phyloP scores from a whole-genome alignment of 2,113 vertebrate genomes.

The Perccottus glenii region DNA sequence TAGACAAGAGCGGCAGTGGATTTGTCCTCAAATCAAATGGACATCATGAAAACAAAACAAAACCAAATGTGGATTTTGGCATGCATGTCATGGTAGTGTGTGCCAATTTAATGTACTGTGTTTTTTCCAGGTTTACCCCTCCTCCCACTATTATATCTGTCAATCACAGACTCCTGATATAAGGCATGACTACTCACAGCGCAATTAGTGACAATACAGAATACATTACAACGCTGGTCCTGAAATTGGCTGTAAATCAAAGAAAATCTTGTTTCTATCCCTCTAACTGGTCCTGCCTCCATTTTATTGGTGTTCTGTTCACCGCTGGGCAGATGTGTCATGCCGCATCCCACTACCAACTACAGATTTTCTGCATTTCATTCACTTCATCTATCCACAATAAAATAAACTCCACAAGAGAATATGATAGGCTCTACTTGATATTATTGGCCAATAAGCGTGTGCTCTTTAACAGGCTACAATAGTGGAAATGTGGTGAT shows the following conservation, averaged over 20 bases:
- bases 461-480: background rate
- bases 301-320: constrained; percentile 30
- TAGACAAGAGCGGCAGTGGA: constrained; percentile 22
- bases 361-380: constrained; percentile 44
- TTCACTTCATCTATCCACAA: constrained; percentile 26
- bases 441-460: constrained; percentile 22
- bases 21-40: constrained; percentile 52
- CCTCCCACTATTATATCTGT: constrained; percentile 39
- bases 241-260: constrained; percentile 34
- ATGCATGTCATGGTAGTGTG: background rate
- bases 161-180: constrained; percentile 44
- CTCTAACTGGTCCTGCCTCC: constrained; percentile 10
- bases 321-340: constrained; percentile 50
- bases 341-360: constrained; percentile 56
- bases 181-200: constrained; percentile 61
- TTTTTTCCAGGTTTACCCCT: constrained; percentile 20
- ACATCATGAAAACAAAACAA: constrained; percentile 49
- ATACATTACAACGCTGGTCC: constrained; percentile 4
- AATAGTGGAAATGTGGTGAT: constrained; percentile 9
- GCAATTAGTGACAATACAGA: constrained; percentile 10
- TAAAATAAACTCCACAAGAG: constrained; percentile 44
- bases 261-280: background rate
- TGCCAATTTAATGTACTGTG: background rate
- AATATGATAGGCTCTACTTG: constrained; percentile 17
- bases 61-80: background rate